A percentile compares a stretch with the other conserved stretches of the same genome.
Conservation (phyloP, 1,140 invertebrate species). For the Euura saliciscinereae region DNA sequence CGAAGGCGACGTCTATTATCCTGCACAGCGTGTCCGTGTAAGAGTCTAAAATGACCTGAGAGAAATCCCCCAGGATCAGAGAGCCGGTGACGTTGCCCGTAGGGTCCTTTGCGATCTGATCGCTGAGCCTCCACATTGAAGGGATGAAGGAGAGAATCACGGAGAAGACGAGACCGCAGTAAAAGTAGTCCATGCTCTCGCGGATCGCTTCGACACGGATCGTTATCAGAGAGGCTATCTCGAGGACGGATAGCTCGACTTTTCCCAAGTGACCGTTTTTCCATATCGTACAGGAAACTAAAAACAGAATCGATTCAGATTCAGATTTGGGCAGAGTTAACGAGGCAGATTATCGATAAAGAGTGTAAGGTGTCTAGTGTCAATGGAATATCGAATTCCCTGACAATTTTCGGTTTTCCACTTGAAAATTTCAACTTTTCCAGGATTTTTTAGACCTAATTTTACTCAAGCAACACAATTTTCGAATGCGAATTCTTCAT, state of each 20-base stretch:
- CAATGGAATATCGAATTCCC: too few relatives aligned
- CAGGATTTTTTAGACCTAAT: too few relatives aligned
- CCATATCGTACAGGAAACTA: conserved; percentile 95
- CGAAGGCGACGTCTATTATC: conserved; percentile 55
- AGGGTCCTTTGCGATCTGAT: conserved; percentile 49
- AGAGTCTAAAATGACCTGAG: conserved; percentile 42
- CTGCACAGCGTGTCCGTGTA: conserved; percentile 45
- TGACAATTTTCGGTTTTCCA: background rate
- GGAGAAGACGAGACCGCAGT: conserved; percentile 68
- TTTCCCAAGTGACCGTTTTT: conserved; percentile 87
- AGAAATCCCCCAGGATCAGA: conserved; percentile 52
- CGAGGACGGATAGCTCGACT: conserved; percentile 89
- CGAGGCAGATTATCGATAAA: background rate
- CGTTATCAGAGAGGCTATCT: conserved; percentile 94
- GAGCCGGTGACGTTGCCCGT: conserved; percentile 43
- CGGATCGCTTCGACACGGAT: conserved; percentile 83
- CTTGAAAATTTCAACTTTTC: background rate
- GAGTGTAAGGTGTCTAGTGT: background rate
- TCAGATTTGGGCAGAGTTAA: background rate
- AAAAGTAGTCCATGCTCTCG: conserved; percentile 84
- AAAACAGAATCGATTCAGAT: conserved; percentile 26
- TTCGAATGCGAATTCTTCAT: too few relatives aligned
- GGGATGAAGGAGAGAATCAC: conserved; percentile 64
- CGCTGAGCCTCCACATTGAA: conserved; percentile 62
- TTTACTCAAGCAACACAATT: too few relatives aligned